phyloP scores from a whole-genome alignment of 2,113 vertebrate genomes.

The Hemiprocne comata region DNA sequence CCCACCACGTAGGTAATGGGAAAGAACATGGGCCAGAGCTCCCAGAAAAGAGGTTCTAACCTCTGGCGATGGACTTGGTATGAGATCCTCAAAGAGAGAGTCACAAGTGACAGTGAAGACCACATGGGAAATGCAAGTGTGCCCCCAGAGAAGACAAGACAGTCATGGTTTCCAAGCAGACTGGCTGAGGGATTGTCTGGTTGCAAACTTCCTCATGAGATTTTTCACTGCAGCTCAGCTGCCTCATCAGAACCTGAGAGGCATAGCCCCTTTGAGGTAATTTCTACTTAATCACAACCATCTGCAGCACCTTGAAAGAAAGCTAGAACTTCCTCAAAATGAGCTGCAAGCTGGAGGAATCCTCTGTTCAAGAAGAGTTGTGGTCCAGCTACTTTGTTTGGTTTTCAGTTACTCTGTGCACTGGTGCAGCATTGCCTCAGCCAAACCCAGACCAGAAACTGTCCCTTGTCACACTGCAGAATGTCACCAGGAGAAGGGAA shows the following conservation, averaged over 20 bases:
- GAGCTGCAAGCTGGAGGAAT: not conserved
- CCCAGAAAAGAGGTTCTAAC: not conserved
- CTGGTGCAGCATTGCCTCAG: not conserved
- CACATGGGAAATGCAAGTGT: not conserved
- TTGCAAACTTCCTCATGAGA: not conserved
- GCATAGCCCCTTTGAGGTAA: not conserved
- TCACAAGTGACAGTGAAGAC: not conserved
- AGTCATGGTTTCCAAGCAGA: not conserved
- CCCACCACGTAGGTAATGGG: not conserved
- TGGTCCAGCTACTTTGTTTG: not conserved
- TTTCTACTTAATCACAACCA: not conserved
- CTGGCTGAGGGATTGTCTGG: not conserved
- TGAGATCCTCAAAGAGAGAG: not conserved
- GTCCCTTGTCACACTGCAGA: not conserved
- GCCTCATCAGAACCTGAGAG: not conserved
- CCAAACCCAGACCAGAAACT: not conserved
- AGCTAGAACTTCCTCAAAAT: not conserved
- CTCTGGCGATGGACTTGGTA: not conserved
- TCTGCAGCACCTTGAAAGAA: not conserved
- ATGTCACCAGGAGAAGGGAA: not conserved
- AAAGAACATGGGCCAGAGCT: not conserved
- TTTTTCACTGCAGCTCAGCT: rapidly evolving
- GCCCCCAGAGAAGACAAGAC: not conserved
- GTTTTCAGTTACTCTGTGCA: not conserved
- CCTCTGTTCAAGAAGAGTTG: not conserved